Percentiles rank a stretch among this genome's conserved stretches.
phyloP scores from a whole-genome alignment of 2,797 vertebrate genomes.

The Anomalospiza imberbis region DNA sequence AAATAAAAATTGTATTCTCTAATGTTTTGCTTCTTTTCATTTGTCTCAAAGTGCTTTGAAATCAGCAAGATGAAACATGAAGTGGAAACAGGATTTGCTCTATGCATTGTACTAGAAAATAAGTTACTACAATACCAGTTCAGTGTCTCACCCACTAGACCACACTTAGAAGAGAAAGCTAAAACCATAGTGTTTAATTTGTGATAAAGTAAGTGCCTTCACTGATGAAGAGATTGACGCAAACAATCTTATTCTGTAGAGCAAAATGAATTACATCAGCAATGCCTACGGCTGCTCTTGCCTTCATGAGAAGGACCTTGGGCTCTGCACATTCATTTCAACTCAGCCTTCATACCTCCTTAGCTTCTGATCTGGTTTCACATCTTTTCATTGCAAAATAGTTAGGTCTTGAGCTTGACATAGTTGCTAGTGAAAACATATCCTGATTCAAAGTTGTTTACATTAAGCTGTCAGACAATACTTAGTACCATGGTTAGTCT shows the following conservation, averaged over 20 bases:
- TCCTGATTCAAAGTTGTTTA: not conserved
- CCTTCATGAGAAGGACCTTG: not conserved
- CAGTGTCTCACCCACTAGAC: not conserved
- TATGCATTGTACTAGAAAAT: not conserved
- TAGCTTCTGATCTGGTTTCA: not conserved
- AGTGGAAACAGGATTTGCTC: not conserved
- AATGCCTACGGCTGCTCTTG: not conserved
- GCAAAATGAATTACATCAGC: not conserved
- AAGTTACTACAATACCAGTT: not conserved
- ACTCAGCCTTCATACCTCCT: not conserved
- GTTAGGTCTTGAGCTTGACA: not conserved
- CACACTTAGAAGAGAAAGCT: not conserved
- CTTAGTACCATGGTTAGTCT: not conserved
- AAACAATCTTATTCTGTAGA: not conserved
- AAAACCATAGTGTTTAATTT: not conserved
- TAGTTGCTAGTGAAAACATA: not conserved
- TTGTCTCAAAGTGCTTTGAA: not conserved
- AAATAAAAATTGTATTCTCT: not conserved
- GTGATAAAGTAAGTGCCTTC: not conserved
- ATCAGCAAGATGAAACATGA: not conserved
- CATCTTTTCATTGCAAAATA: not conserved
- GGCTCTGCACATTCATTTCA: not conserved
- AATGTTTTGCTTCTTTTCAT: not conserved
- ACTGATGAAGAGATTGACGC: not conserved
- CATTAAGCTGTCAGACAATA: not conserved